Conservation (phyloP, 2,797 vertebrate genomes). For the Ceryle rudis region DNA sequence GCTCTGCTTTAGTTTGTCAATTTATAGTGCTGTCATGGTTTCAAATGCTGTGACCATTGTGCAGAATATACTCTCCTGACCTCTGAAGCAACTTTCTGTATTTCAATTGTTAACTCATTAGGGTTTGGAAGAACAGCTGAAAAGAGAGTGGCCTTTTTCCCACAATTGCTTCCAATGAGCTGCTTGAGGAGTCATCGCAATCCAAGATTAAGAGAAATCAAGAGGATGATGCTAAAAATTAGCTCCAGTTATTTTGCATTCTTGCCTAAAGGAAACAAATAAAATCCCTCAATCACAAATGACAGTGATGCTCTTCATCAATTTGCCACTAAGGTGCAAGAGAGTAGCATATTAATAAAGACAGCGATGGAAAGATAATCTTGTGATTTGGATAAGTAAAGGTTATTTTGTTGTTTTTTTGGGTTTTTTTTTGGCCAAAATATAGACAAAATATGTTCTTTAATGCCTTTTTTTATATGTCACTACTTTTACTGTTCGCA, state of each 20-base stretch:
- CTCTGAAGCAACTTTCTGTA: constrained; percentile 80
- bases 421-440: not conserved
- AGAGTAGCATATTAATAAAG: not conserved
- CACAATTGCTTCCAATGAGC: constrained; percentile 80
- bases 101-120: constrained; percentile 89
- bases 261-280: not conserved
- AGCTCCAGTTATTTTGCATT: not conserved
- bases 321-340: not conserved
- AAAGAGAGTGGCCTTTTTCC: constrained; percentile 83
- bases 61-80: constrained; percentile 82
- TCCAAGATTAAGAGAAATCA: constrained; percentile 56
- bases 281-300: not conserved
- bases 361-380: not conserved
- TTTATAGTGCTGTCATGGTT: constrained; percentile 93
- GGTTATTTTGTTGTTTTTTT: too few species aligned
- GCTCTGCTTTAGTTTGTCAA: constrained; percentile 83
- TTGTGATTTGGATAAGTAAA: not conserved
- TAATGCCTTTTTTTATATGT: not conserved
- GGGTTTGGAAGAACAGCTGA: constrained; percentile 80
- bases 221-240: constrained; percentile 50
- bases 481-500: not conserved
- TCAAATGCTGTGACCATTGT: constrained; percentile 87
- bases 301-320: not conserved
- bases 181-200: constrained; percentile 44
- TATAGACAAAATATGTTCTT: not conserved